A percentile compares a stretch with the other conserved stretches of the same genome.
These are phyloP conservation scores for Prunella fulvescens DNA, from an alignment of 2,113 vertebrate genomes.

Conservation along the genomic window DNA sequence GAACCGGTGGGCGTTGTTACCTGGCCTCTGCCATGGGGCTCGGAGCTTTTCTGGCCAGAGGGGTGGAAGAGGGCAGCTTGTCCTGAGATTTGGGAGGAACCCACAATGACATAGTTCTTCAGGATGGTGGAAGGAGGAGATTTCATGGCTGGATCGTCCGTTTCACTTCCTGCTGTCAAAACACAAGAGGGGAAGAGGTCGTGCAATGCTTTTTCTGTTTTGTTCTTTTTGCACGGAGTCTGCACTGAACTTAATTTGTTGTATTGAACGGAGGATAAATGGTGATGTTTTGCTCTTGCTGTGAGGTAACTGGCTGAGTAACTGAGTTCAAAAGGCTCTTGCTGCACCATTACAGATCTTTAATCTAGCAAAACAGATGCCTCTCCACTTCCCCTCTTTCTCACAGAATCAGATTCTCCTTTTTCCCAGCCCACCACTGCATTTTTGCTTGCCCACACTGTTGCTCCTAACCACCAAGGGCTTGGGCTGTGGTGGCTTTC, in stretches of 20 bases:
- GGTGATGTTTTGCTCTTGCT: background rate
- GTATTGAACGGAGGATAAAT: background rate
- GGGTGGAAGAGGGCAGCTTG: slow-evolving; percentile 74
- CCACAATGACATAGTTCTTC: slow-evolving; percentile 74
- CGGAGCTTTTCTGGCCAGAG: slow-evolving; percentile 67
- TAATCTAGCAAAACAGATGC: background rate
- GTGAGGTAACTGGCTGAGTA: background rate
- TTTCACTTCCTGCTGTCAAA: slow-evolving; percentile 48
- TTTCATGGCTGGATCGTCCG: slow-evolving; percentile 72
- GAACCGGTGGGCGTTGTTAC: slow-evolving; percentile 86
- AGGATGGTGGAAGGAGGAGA: slow-evolving; percentile 78
- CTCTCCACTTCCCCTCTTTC: background rate
- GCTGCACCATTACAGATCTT: background rate
- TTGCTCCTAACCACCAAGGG: background rate
- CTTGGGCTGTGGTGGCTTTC: background rate
- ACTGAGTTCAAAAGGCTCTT: background rate
- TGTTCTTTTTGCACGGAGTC: background rate
- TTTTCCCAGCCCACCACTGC: background rate
- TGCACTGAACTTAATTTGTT: background rate
- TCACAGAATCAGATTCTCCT: background rate
- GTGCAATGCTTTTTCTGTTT: background rate
- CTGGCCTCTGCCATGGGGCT: slow-evolving; percentile 76
- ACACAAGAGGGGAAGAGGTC: background rate
- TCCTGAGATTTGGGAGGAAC: slow-evolving; percentile 76
- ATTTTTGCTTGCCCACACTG: background rate